Evolutionary conservation across 2,113 vertebrate species (phyloP), one percentile per base, ranked within the genome.

Genomic region (Pterocles gutturalis): DNA sequence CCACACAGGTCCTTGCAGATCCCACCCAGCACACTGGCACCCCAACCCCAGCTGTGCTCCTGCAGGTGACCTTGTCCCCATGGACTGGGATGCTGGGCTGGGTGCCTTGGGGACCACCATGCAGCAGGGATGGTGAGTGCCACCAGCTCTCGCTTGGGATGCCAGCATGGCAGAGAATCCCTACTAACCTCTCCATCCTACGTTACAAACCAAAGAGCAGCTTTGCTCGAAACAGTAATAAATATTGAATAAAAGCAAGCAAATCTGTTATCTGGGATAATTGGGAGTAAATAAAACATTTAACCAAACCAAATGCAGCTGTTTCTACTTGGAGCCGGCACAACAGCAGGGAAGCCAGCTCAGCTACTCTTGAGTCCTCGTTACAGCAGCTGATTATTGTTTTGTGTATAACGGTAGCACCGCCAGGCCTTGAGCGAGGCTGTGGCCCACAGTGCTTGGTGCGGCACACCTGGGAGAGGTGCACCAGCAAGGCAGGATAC

Each of bases 261-360:
- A 91, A 93, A 96, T 92, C 92, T 73, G 96, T 96, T 97, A 96
- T 94, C 96, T 94, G 55, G 71, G 96, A 92, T 96, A 96, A 97
- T 93, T 95, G 93, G 51, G 92, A 97, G 96, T 96, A 96, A 96
- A 95, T 96, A 97, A 97, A 96, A 94, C 96, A 96, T 96, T 96
- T 93, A 95, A 95, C 87, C 83, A 97, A 97, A 96, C 93, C 92
- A 95, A 96, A 88, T 80, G 93, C 96, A 96, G 96, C 96, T 97
- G 96, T 95, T 96, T 88, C 95, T 89, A 94, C 95, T 96, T 94
- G 96, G 96, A 97, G 92, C 93, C 85, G 62, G 85, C 93, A 85
- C 96, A 96, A 89, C 96, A 97, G 96, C 95, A 67, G 95, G 95
- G 94, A 96, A 95, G 96, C 96, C 96, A 97, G 94, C 84, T 96